These are phyloP conservation scores for Rallus limicola DNA, from an alignment of 2,113 vertebrate species.

Conservation along the genomic window DNA sequence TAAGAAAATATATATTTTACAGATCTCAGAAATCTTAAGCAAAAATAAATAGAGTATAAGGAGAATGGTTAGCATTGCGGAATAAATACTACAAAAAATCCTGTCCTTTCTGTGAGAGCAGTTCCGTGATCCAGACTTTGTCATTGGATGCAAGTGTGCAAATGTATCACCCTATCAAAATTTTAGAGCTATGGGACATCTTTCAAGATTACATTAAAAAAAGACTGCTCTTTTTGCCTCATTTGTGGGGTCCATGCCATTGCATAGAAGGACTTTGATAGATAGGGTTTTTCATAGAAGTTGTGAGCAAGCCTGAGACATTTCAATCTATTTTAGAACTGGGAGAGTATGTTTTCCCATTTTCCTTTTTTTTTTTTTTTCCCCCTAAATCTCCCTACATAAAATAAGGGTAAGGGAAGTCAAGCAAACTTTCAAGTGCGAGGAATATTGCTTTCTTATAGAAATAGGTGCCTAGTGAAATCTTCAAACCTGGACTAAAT, in stretches of 20 bases:
- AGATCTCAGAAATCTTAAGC: neutral
- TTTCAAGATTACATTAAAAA: neutral
- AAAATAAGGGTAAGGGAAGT: neutral
- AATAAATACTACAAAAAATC: neutral
- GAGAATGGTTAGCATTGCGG: neutral
- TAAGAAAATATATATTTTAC: neutral
- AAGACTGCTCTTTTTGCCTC: neutral
- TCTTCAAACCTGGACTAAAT: neutral
- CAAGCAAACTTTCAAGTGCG: neutral
- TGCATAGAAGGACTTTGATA: neutral
- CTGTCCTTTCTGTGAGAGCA: neutral
- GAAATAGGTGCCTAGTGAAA: neutral
- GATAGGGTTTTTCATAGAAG: neutral
- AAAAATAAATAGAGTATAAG: neutral
- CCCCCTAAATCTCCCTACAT: neutral
- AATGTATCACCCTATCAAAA: neutral
- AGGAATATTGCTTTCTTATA: neutral
- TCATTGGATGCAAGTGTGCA: neutral
- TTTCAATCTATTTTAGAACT: neutral
- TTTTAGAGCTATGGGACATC: neutral
- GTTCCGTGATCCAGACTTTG: neutral
- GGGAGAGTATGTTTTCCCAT: neutral
- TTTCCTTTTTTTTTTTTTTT: neutral
- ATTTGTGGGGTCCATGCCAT: neutral
- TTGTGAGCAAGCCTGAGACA: neutral